Percentiles rank a stretch among this genome's conserved stretches.
phyloP scores from a whole-genome alignment of 2,797 vertebrate species.

The Mus spretus region DNA sequence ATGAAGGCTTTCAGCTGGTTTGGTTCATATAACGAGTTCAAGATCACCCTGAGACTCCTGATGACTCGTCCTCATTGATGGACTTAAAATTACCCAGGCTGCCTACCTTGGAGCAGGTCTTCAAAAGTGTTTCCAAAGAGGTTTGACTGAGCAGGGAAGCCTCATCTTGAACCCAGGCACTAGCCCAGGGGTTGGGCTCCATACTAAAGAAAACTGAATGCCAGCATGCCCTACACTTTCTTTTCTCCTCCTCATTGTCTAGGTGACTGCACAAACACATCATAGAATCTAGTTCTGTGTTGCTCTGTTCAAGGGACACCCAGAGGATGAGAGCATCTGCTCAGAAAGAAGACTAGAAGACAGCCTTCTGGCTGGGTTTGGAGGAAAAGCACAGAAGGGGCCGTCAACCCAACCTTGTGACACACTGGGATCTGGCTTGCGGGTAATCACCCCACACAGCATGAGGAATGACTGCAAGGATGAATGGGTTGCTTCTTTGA shows the following conservation, averaged over 20 bases:
- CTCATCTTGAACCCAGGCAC: not conserved
- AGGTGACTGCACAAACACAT: not conserved
- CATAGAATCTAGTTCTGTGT: not conserved
- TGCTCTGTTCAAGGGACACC: not conserved
- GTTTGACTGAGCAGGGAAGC: not conserved
- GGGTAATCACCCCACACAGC: accelerated
- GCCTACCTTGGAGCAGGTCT: no score
- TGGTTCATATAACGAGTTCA: not conserved
- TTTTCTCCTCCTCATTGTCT: not conserved
- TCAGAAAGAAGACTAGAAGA: not conserved
- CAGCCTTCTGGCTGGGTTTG: not conserved
- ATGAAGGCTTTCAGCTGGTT: not conserved
- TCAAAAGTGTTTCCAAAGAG: not conserved
- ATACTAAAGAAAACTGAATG: not conserved
- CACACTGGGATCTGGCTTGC: not conserved
- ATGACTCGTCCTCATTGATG: not conserved
- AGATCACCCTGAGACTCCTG: not conserved
- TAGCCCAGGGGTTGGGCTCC: not conserved
- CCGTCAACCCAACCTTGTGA: not conserved
- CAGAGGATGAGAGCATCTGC: not conserved
- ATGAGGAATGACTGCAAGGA: not conserved
- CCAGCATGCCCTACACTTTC: not conserved
- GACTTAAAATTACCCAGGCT: not conserved
- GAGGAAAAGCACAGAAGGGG: not conserved
- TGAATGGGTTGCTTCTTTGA: accelerated